These are phyloP conservation scores for Falco concolor DNA, from an alignment of 2,797 vertebrate genomes.

Conservation along the genomic window DNA sequence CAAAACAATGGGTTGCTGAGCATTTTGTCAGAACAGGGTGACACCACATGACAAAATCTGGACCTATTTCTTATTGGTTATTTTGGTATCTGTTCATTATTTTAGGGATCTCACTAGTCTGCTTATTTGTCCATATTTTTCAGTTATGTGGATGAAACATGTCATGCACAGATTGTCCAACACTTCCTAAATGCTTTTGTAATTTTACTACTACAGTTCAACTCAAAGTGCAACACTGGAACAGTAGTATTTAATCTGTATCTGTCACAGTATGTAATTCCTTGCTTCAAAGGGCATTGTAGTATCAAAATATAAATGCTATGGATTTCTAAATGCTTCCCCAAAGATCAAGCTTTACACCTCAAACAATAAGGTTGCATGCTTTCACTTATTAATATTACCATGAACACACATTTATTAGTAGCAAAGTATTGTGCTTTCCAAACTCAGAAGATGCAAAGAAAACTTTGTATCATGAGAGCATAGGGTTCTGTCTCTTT, in stretches of 20 bases:
- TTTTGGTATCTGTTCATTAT: not conserved
- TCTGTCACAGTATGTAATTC: not conserved
- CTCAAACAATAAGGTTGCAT: not conserved
- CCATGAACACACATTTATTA: rapidly evolving
- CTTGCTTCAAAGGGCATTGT: not conserved
- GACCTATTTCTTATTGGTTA: not conserved
- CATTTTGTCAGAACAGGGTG: not conserved
- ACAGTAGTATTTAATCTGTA: not conserved
- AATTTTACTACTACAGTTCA: not conserved
- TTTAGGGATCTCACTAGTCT: not conserved
- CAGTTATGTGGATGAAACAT: not conserved
- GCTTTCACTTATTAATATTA: not conserved
- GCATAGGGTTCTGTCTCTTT: not conserved
- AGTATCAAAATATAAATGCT: not conserved
- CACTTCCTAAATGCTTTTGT: not conserved
- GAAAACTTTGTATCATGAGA: not conserved
- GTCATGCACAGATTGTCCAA: not conserved
- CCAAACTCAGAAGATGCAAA: not conserved
- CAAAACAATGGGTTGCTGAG: not conserved
- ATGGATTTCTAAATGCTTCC: not conserved
- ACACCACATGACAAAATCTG: not conserved
- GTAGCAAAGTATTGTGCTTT: not conserved
- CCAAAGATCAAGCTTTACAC: not conserved
- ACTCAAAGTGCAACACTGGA: not conserved
- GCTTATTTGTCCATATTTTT: not conserved